phyloP scores from a whole-genome alignment of 2,113 vertebrate species.

The Pelobates fuscus region DNA sequence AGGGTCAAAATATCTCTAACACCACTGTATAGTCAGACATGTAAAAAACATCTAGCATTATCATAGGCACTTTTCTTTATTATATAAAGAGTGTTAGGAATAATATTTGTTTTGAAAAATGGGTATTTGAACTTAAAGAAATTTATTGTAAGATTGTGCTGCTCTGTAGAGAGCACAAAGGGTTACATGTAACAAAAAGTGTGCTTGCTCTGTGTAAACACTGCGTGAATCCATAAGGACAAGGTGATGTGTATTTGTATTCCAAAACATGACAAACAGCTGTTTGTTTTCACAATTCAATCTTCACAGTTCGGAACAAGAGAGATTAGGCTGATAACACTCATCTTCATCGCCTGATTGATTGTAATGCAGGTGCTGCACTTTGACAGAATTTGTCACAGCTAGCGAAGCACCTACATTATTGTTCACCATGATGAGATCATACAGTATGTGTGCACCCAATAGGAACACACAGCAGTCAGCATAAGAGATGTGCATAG shows the following conservation, averaged over 20 bases:
- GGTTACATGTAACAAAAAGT: neutral
- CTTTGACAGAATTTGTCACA: slow-evolving; percentile 24
- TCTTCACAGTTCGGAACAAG: neutral
- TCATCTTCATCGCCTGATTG: neutral
- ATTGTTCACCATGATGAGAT: neutral
- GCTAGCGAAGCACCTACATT: slow-evolving; percentile 4
- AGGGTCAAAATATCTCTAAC: no score
- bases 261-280: slow-evolving; percentile 2
- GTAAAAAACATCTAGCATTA: no score
- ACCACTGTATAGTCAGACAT: no score
- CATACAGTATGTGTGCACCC: neutral
- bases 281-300: slow-evolving; percentile 1
- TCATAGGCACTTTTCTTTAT: no score
- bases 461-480: neutral
- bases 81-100: no score
- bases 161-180: no score
- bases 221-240: neutral
- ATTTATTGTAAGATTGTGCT: no score
- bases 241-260: neutral
- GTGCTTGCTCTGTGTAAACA: neutral
- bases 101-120: no score
- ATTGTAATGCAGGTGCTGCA: slow-evolving; percentile 8
- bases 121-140: no score
- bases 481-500: neutral
- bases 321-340: slow-evolving; percentile 3